Evolutionary conservation across 2,113 vertebrate genomes (phyloP).

Genomic region (Carettochelys insculpta): DNA sequence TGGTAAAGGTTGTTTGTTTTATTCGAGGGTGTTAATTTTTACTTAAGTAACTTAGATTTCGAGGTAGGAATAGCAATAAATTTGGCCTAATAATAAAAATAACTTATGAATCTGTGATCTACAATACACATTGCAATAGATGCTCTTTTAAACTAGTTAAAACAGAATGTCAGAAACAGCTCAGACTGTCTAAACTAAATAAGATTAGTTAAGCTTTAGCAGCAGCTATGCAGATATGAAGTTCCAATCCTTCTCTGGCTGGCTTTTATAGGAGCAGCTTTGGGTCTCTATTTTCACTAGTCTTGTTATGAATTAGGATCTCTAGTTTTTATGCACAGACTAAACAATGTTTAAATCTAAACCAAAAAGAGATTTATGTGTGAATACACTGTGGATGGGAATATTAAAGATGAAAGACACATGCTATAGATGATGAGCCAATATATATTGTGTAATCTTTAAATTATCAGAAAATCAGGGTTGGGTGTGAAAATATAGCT

Average conservation of each 20-base stretch:
- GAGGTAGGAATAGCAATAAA: neutral
- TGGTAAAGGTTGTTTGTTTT: neutral
- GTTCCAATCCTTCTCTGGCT: neutral
- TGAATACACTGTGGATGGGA: neutral
- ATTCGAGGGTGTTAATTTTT: neutral
- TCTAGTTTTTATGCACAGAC: neutral
- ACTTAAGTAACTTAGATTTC: neutral
- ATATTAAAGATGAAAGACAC: neutral
- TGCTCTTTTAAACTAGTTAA: neutral
- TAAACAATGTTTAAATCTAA: neutral
- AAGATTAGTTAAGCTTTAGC: constrained; percentile 32
- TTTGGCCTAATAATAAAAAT: neutral
- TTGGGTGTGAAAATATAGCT: neutral
- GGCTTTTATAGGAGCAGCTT: neutral
- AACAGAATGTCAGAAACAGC: neutral
- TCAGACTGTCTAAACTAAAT: constrained; percentile 6
- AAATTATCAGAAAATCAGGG: accelerated
- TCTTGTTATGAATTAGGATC: neutral
- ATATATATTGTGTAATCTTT: neutral
- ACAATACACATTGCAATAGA: neutral
- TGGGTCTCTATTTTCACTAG: neutral
- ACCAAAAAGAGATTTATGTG: neutral
- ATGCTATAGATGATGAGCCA: neutral
- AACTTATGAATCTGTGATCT: neutral
- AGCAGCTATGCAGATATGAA: constrained; percentile 1